Percentiles rank a stretch among this genome's conserved stretches.
These are phyloP conservation scores for Himalopsyche kuldschensis DNA, from an alignment of 2,888 invertebrate genomes.

Conservation along the genomic window DNA sequence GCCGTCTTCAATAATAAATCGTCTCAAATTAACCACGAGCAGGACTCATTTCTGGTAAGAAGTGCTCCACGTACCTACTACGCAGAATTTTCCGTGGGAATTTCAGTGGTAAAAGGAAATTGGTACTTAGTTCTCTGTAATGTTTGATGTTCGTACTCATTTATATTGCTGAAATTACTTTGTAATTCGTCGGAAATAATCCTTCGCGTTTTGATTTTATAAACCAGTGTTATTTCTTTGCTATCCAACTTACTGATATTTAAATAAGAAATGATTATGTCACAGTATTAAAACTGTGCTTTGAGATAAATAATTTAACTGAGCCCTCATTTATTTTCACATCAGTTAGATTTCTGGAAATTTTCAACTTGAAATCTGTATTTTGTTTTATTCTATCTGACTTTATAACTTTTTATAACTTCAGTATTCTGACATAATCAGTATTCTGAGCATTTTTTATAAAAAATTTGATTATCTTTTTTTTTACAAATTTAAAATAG, in stretches of 20 bases:
- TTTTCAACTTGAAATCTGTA: too few species aligned
- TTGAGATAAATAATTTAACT: neutral
- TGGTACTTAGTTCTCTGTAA: neutral
- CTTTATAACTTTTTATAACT: too few species aligned
- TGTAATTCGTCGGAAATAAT: neutral
- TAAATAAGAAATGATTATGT: neutral
- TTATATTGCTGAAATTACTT: neutral
- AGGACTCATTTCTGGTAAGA: neutral
- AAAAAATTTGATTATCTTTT: too few species aligned
- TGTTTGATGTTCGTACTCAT: neutral
- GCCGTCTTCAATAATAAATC: neutral
- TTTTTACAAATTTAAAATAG: too few species aligned
- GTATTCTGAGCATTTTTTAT: too few species aligned
- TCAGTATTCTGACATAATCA: too few species aligned
- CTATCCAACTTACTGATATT: neutral
- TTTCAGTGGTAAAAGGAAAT: neutral
- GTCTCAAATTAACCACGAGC: neutral
- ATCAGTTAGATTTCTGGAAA: too few species aligned
- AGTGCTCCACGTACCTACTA: neutral
- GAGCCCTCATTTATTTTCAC: too few species aligned
- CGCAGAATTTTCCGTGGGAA: neutral
- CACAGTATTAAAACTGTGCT: neutral
- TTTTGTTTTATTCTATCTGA: too few species aligned
- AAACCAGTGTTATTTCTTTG: neutral
- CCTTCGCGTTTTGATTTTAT: neutral